These are phyloP conservation scores for Hemicentrotus pulcherrimus DNA, from an alignment of 35 echinoderm and acorn worm species.

Conservation along the genomic window DNA sequence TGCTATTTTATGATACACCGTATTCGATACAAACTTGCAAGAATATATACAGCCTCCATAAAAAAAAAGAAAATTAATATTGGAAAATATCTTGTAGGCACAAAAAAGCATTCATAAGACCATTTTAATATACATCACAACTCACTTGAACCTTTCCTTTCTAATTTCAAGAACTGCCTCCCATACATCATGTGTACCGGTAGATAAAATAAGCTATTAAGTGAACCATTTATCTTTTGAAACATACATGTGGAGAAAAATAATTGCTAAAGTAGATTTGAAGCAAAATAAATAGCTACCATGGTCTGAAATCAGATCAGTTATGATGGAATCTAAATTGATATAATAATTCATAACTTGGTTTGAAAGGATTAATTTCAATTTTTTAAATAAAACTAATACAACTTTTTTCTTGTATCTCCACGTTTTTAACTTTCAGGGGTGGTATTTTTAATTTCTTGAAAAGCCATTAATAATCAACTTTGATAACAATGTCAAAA, in stretches of 20 bases:
- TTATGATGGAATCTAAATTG: too few relatives aligned
- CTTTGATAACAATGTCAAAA: too few relatives aligned
- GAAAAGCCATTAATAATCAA: too few relatives aligned
- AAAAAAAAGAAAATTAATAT: constrained; percentile 5
- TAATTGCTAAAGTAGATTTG: not conserved
- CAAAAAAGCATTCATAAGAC: constrained; percentile 9
- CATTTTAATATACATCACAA: not conserved
- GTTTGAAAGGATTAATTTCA: too few relatives aligned
- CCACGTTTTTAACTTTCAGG: too few relatives aligned
- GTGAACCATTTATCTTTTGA: not conserved
- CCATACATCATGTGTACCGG: not conserved
- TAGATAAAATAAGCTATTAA: not conserved
- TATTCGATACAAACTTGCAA: constrained; percentile 24
- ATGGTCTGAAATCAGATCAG: too few relatives aligned
- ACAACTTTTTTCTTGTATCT: too few relatives aligned
- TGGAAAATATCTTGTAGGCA: constrained; percentile 5
- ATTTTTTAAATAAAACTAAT: too few relatives aligned
- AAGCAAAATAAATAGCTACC: too few relatives aligned
- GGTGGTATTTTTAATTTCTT: too few relatives aligned
- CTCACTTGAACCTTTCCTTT: not conserved
- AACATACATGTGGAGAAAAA: not conserved
- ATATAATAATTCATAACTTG: too few relatives aligned
- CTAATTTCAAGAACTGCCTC: not conserved
- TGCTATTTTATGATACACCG: not conserved
- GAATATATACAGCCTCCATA: constrained; percentile 31